phyloP scores from a whole-genome alignment of 1,140 invertebrate species.

The Archivesica marissinica region DNA sequence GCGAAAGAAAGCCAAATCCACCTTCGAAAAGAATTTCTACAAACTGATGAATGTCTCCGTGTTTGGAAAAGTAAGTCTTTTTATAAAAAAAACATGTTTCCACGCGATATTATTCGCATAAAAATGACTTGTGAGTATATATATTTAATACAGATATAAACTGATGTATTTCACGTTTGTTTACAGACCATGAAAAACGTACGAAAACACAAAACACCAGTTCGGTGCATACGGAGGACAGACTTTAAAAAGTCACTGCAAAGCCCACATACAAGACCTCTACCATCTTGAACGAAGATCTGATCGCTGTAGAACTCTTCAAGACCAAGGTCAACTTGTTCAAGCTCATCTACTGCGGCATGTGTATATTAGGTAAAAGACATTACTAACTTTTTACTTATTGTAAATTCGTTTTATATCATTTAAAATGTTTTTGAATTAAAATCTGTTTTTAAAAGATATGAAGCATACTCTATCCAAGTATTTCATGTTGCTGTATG shows the following conservation, averaged over 20 bases:
- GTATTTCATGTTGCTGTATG: too few relatives aligned
- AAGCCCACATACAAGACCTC: conserved; percentile 79
- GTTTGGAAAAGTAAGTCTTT: conserved; percentile 79
- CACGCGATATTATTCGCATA: too few relatives aligned
- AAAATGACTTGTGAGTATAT: too few relatives aligned
- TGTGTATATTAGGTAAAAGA: conserved; percentile 68
- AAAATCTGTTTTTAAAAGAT: too few relatives aligned
- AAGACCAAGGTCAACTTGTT: conserved; percentile 65
- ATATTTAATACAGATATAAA: not conserved
- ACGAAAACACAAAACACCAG: conserved; percentile 20
- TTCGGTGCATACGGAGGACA: conserved; percentile 34
- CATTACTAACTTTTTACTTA: too few relatives aligned
- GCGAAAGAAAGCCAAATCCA: conserved; percentile 79
- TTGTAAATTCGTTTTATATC: too few relatives aligned
- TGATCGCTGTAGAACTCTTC: conserved; percentile 62
- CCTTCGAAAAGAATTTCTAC: conserved; percentile 84
- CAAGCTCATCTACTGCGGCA: conserved; percentile 73
- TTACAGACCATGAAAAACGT: conserved; percentile 62
- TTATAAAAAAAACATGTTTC: too few relatives aligned
- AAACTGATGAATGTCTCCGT: conserved; percentile 84
- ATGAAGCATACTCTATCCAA: too few relatives aligned
- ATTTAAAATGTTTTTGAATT: too few relatives aligned
- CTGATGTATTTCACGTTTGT: conserved; percentile 66
- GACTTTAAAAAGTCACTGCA: conserved; percentile 71
- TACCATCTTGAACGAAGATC: conserved; percentile 78